Percentiles rank a stretch among this genome's conserved stretches.
phyloP scores from a whole-genome alignment of 2,888 invertebrate genomes.

The Latrodectus hesperus region DNA sequence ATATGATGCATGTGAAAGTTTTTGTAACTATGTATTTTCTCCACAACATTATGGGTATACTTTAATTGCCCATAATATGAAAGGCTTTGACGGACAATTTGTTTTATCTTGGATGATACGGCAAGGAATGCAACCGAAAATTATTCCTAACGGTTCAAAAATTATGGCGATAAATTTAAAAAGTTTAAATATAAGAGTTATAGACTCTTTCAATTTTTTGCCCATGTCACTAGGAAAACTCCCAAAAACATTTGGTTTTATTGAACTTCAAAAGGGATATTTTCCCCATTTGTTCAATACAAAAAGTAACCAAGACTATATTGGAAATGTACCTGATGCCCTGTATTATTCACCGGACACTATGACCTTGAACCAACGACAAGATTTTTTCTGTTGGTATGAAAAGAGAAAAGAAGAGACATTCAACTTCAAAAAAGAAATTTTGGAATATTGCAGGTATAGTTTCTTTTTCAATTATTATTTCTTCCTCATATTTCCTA shows the following conservation, averaged over 20 bases:
- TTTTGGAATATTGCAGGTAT: too few relatives aligned
- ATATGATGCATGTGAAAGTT: background rate
- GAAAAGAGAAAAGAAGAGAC: background rate
- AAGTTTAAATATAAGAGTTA: background rate
- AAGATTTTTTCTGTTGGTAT: constrained; percentile 12
- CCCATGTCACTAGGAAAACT: constrained; percentile 28
- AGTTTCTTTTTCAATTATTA: too few relatives aligned
- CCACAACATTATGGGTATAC: constrained; percentile 16
- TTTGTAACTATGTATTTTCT: constrained; percentile 6
- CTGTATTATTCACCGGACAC: constrained; percentile 9
- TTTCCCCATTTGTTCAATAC: constrained; percentile 44
- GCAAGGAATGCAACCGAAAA: background rate
- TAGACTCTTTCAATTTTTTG: constrained; percentile 42
- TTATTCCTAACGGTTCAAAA: constrained; percentile 13
- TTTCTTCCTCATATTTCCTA: too few relatives aligned
- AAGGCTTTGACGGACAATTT: constrained; percentile 44
- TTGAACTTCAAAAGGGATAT: constrained; percentile 30
- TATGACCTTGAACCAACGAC: background rate
- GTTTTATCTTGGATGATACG: constrained; percentile 19
- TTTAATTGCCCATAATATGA: constrained; percentile 33
- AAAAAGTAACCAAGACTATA: background rate
- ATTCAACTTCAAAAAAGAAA: too few relatives aligned
- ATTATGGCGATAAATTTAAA: background rate
- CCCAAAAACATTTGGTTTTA: constrained; percentile 33
- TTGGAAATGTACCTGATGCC: background rate